Evolutionary conservation across 2,888 invertebrate genomes (phyloP), one percentile per base, ranked within the genome.

Genomic region (Syrphus vitripennis): DNA sequence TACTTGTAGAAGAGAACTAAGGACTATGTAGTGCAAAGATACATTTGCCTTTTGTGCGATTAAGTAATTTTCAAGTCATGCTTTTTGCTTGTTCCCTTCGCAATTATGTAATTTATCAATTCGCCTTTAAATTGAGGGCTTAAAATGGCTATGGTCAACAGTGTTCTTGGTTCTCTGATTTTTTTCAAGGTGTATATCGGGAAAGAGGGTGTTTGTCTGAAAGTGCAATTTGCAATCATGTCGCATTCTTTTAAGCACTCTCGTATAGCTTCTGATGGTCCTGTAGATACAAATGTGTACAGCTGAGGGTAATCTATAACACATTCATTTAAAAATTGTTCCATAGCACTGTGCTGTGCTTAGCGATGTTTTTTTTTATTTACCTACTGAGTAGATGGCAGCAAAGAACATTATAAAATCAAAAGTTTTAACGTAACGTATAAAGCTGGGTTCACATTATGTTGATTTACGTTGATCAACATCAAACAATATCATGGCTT

Each of bases 21-120:
- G 14, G 14, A 50, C 6, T 40, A n/a, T 16, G 7, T 34, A n/a
- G n/a, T 2, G 10, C 3, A 29, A 16, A 67, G 34, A 72, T 72
- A 53, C 69, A 72, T 70, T 74, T 70, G 57, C 75, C 42, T 34
- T 57, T 42, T 29, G 40, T 34, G 80, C 72, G 84, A 84, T 84
- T 81, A 80, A 84, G 84, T 61, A 84, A 84, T 84, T 84, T 84
- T 77, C 70, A 31, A 77, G 71, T 80, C 71, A 80, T 70, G 79
- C 65, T 84, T 79, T 79, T 70, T 76, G 37, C 70, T 40, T 55
- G 48, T 63, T 50, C 50, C 53, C 40, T 67, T 59, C 61, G 80
- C 72, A 84, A 84, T 84, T 84, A 84, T 77, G 84, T 76, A 84
- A 84, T 84, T 83, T 83, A 83, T 83, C 83, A 79, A 79, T 79